Evolutionary conservation across 92 coral and sea anemone species (phyloP), one percentile per base, ranked within the genome.

Genomic region (Isaurus tuberculatus): DNA sequence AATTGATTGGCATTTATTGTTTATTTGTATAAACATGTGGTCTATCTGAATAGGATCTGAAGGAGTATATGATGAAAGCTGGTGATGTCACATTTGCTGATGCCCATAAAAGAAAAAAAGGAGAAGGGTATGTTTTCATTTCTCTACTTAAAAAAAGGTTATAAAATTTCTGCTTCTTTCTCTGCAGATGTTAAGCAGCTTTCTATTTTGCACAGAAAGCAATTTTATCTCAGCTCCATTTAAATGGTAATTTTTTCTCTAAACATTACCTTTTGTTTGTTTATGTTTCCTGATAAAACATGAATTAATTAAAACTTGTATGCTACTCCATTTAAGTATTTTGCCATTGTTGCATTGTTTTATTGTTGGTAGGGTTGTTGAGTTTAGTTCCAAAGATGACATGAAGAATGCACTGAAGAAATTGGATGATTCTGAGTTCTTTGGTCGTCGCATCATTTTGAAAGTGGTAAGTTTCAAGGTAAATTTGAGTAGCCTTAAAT

Each of bases 11-110:
- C 20, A 77, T 20, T 20, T 20, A 55, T 23, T 33, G 22, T 36
- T 17, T 34, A 48, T 25, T 23, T 42, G 42, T 55, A 19, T 74
- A 31, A 57, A 36, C 13, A 57, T 77, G 53, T 77, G 60, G 49
- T 77, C 51, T 42, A 57, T 42, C 22, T 37, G 31, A 55, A 55
- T 90, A 97, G 99, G 99, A 97, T 73, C 88, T 97, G 86, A 97
- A 97, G 80, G 99, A 97, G 81, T 90, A 88, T 84, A 94, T 97
- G 87, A 80, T 86, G 69, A 94, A 97, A 55, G 99, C 92, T 25
- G 98, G 98, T 1, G 99, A 97, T 32, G 99, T 97, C 37, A 97
- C 99, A 27, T 97, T 97, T 85, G 98, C 98, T 0, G 99, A 97
- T 90, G 99, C 99, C 16, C 99, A 97, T 86, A 97, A 97, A 82